Conservation (phyloP, 2,797 vertebrate species). For the Onychomys torridus region DNA sequence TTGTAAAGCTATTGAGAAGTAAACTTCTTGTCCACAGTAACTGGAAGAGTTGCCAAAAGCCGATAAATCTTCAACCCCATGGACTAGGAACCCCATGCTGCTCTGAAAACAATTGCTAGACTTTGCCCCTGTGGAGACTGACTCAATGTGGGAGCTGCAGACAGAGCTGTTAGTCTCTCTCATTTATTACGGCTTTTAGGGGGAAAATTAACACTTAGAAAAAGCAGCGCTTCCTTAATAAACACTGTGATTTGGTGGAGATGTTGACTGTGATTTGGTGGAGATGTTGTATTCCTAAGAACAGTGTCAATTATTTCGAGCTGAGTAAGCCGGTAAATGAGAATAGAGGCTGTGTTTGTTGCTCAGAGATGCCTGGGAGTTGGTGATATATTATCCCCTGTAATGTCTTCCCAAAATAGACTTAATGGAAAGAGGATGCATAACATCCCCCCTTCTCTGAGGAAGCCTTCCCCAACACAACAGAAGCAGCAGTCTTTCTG, state of each 20-base stretch:
- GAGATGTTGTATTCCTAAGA: slow-evolving; percentile 11
- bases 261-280: neutral
- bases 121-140: neutral
- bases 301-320: slow-evolving; percentile 38
- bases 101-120: slow-evolving; percentile 63
- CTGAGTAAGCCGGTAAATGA: slow-evolving; percentile 59
- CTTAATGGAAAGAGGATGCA: slow-evolving; percentile 75
- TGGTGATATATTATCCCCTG: slow-evolving; percentile 58
- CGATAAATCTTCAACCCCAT: slow-evolving; percentile 49
- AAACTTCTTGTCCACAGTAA: slow-evolving; percentile 54
- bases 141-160: neutral
- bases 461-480: slow-evolving; percentile 67
- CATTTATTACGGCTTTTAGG: neutral
- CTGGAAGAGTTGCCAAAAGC: slow-evolving; percentile 44
- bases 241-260: slow-evolving; percentile 19
- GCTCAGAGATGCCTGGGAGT: slow-evolving; percentile 53
- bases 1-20: slow-evolving; percentile 68
- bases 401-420: slow-evolving; percentile 77
- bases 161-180: neutral
- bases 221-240: slow-evolving; percentile 1
- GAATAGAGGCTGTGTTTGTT: slow-evolving; percentile 43
- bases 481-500: slow-evolving; percentile 77
- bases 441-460: slow-evolving; percentile 57
- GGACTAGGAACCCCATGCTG: slow-evolving; percentile 20
- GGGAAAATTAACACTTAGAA: slow-evolving; percentile 7